phyloP scores from a whole-genome alignment of 2,113 vertebrate genomes.

The Rhinolophus sinicus region DNA sequence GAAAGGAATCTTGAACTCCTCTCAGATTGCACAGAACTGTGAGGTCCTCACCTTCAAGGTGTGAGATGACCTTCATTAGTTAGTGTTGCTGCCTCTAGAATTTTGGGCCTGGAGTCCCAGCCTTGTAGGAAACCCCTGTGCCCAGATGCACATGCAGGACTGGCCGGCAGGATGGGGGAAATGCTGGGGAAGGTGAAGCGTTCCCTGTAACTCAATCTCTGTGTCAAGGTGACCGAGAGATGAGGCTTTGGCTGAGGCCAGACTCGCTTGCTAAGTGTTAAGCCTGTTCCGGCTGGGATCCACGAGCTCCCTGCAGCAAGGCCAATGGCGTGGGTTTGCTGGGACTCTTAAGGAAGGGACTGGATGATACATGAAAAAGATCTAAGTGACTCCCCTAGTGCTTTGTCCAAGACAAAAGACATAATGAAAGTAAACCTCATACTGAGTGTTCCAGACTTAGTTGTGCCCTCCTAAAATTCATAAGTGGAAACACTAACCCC shows the following conservation, averaged over 20 bases:
- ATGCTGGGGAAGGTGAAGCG: background rate
- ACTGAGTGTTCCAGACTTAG: background rate
- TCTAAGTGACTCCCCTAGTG: background rate
- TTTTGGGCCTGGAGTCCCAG: accelerated
- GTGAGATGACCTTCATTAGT: background rate
- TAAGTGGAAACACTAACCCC: background rate
- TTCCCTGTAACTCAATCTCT: background rate
- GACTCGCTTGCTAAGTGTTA: background rate
- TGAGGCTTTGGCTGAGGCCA: background rate
- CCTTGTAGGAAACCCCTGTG: background rate
- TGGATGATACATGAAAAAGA: background rate
- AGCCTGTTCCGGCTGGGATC: background rate
- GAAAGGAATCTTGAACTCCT: background rate
- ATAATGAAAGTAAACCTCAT: background rate
- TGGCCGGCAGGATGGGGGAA: no score
- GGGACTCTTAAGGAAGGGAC: background rate
- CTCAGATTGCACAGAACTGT: background rate
- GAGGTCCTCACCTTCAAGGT: background rate
- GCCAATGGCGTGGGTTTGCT: background rate
- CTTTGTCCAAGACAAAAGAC: background rate
- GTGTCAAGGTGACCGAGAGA: background rate
- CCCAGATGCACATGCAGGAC: background rate
- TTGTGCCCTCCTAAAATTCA: background rate
- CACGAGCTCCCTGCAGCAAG: background rate
- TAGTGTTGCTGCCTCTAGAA: no score